Base-by-base conservation (phyloP, 1,140 invertebrate species). In the Nomia melanderi region DNA sequence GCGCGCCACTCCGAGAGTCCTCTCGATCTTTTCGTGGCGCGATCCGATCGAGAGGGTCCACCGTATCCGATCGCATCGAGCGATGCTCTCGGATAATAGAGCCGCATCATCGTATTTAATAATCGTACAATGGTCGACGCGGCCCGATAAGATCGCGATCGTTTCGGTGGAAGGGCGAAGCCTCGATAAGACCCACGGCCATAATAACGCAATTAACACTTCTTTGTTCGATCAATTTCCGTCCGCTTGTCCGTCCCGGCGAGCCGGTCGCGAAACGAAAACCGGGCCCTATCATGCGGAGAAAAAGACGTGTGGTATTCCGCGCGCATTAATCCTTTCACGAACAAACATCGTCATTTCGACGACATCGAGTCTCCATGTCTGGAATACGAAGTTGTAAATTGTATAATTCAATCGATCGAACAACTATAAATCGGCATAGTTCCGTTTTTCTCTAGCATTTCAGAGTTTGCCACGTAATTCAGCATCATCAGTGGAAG, bases 191-290 rank as follows among this genome's bases (percentile, higher is more conserved):
- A 53, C 27, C 41, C 27, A 29, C 72, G 67, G 31, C 81, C 60
- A 77, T 85, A 86, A 86, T 86, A 86, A 86, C 84, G 84, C 84
- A 86, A 86, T 86, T 86, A 86, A 86, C 84, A 86, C 84, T 83
- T 85, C 84, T 80, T 86, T 86, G 83, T 86, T 85, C 77, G 82
- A 84, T 80, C 72, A 79, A 84, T 83, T 84, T 80, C 62, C 81
- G 67, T 79, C 66, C 39, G 59, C 53, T 83, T 67, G 74, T 66
- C 81, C 54, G 67, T 78, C 53, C 39, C 60, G 27, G 65, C 41
- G 41, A 14, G 65, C 78, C 54, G 60, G 54, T 82, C 56, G 70
- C 76, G 60, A 82, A 82, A 75, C 56, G 50, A 50, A 63, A 1
- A 47, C n/a, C n/a, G 14, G 53, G 25, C 56, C 20, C 41, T 44